Conservation (phyloP, 2,888 invertebrate species). For the Luffia ferchaultella region DNA sequence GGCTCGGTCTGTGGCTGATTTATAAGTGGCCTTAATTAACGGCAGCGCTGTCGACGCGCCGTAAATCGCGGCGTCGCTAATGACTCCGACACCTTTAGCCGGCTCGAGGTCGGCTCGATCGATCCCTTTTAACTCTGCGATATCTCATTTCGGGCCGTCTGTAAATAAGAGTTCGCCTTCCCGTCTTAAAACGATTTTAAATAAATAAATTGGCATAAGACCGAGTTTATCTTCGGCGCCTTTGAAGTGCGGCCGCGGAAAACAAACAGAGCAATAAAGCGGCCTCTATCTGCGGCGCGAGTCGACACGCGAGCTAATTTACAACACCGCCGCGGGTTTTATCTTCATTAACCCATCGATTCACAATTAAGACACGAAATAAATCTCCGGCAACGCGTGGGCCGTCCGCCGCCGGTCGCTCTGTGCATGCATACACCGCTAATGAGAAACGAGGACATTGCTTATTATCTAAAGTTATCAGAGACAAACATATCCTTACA, state of each 20-base stretch:
- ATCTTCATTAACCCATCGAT: conserved; percentile 68
- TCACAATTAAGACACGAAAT: conserved; percentile 67
- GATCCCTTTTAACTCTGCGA: too few species aligned
- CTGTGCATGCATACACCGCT: too few species aligned
- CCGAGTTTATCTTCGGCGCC: conserved; percentile 57
- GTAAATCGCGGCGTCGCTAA: conserved; percentile 41
- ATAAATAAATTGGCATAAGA: conserved; percentile 57
- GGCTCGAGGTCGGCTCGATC: too few species aligned
- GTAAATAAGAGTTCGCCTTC: too few species aligned
- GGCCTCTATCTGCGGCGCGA: conserved; percentile 62
- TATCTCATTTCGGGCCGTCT: too few species aligned
- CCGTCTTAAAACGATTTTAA: conserved; percentile 27
- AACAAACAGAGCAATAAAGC: conserved; percentile 66
- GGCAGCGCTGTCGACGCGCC: conserved; percentile 27
- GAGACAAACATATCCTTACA: too few species aligned
- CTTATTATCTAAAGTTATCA: too few species aligned
- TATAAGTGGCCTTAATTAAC: conserved; percentile 55
- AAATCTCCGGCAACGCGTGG: conserved; percentile 64
- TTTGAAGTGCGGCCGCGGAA: conserved; percentile 62
- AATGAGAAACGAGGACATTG: too few species aligned
- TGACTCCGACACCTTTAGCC: conserved; percentile 41
- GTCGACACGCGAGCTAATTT: conserved; percentile 67
- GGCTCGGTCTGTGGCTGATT: conserved; percentile 49
- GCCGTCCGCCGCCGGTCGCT: conserved; percentile 62
- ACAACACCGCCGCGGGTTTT: conserved; percentile 65